phyloP scores from a whole-genome alignment of 2,888 invertebrate species.

The Pristionchus maxplancki region DNA sequence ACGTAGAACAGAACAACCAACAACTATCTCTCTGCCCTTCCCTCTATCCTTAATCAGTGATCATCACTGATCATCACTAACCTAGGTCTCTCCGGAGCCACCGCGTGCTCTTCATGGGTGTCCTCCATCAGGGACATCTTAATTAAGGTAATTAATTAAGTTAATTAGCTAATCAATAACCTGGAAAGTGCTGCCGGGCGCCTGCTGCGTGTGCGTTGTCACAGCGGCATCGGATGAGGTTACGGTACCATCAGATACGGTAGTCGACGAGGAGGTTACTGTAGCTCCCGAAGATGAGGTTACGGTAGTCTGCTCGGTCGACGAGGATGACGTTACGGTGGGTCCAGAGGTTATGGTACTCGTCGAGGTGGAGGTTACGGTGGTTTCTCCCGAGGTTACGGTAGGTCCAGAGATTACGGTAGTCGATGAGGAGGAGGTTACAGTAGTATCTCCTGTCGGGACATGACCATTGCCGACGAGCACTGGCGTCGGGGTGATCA shows the following conservation, averaged over 20 bases:
- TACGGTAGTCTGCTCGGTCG: not conserved
- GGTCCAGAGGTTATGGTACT: not conserved
- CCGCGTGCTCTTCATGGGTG: conserved; percentile 13
- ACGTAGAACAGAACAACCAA: not conserved
- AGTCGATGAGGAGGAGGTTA: not conserved
- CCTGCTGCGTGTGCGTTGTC: not conserved
- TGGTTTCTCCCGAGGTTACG: not conserved
- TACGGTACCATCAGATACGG: not conserved
- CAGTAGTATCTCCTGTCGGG: not conserved
- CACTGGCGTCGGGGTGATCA: conserved; percentile 13
- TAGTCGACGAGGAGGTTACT: not conserved
- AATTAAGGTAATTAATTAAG: not conserved
- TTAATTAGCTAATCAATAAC: not conserved
- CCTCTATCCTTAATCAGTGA: too few species aligned
- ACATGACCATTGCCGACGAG: conserved; percentile 14
- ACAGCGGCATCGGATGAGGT: not conserved
- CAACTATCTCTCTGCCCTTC: too few species aligned
- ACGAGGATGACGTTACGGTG: not conserved
- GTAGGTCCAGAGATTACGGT: not conserved
- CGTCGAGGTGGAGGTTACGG: not conserved
- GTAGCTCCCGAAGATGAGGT: not conserved
- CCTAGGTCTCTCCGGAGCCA: conserved; percentile 35
- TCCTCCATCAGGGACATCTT: not conserved
- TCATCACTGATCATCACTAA: too few species aligned
- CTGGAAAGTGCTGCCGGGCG: conserved; percentile 36